Conservation (phyloP, 2,797 vertebrate species). For the Pseudochaenichthys georgianus region DNA sequence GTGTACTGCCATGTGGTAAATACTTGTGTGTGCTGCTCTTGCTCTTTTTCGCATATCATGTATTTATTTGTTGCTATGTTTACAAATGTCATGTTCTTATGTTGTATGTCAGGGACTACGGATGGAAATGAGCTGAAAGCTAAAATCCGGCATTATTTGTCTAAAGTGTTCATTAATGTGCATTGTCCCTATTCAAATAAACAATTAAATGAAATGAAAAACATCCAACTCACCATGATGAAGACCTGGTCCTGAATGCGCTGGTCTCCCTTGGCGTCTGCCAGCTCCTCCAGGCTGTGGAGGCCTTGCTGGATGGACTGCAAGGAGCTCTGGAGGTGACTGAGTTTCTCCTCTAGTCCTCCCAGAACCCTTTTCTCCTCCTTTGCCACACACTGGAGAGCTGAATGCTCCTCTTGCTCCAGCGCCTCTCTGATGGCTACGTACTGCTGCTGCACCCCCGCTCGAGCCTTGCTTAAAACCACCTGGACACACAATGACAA, state of each 20-base stretch:
- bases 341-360: conserved; percentile 76
- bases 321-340: conserved; percentile 65
- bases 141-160: no score
- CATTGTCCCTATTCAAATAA: no score
- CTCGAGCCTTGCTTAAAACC: conserved; percentile 60
- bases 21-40: no score
- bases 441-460: conserved; percentile 80
- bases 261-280: conserved; percentile 72
- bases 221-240: conserved; percentile 74
- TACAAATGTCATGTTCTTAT: no score
- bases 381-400: conserved; percentile 76
- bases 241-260: conserved; percentile 83
- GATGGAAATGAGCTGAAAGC: no score
- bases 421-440: conserved; percentile 80
- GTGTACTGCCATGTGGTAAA: no score
- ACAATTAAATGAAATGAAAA: no score
- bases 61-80: no score
- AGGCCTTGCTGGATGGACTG: conserved; percentile 73
- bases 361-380: conserved; percentile 80
- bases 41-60: no score
- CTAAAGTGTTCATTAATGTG: no score
- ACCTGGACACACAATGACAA: conserved; percentile 54
- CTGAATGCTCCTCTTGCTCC: conserved; percentile 81
- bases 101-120: no score
- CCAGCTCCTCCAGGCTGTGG: conserved; percentile 75